Evolutionary conservation across 2,888 invertebrate genomes (phyloP).

Genomic region (Drosophila yooni): DNA sequence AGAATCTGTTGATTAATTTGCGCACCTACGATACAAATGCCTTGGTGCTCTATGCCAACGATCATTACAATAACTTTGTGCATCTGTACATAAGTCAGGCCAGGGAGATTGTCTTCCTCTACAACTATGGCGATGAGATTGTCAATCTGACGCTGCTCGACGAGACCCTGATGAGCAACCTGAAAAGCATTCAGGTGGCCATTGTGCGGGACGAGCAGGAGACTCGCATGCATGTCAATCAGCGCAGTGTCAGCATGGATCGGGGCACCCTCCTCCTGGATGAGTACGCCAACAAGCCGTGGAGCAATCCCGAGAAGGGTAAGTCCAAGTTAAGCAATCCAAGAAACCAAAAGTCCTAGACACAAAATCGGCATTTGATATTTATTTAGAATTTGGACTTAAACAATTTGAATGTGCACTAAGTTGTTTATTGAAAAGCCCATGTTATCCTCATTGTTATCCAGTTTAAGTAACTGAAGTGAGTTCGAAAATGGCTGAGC

Average conservation of each 20-base stretch:
- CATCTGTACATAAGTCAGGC: constrained; percentile 93
- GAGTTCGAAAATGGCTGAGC: neutral
- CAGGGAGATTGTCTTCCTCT: constrained; percentile 92
- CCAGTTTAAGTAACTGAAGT: neutral
- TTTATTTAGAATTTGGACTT: neutral
- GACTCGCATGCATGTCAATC: constrained; percentile 93
- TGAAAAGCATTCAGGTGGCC: constrained; percentile 95
- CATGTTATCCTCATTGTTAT: neutral
- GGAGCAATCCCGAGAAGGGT: constrained; percentile 93
- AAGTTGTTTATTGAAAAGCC: neutral
- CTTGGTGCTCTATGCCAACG: constrained; percentile 95
- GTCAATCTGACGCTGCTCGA: constrained; percentile 91
- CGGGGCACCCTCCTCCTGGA: constrained; percentile 90
- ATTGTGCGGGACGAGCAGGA: constrained; percentile 90
- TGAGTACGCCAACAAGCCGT: constrained; percentile 93
- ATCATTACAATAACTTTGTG: constrained; percentile 96
- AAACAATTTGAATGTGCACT: neutral
- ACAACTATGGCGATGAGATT: constrained; percentile 93
- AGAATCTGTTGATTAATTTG: constrained; percentile 94
- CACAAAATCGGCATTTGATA: neutral
- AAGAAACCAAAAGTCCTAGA: neutral
- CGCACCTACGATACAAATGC: constrained; percentile 94
- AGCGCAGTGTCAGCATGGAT: constrained; percentile 89
- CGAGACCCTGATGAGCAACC: constrained; percentile 89
- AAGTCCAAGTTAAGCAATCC: constrained; percentile 54